phyloP scores from a whole-genome alignment of 2,797 vertebrate species.

The Otolemur crassicaudatus region DNA sequence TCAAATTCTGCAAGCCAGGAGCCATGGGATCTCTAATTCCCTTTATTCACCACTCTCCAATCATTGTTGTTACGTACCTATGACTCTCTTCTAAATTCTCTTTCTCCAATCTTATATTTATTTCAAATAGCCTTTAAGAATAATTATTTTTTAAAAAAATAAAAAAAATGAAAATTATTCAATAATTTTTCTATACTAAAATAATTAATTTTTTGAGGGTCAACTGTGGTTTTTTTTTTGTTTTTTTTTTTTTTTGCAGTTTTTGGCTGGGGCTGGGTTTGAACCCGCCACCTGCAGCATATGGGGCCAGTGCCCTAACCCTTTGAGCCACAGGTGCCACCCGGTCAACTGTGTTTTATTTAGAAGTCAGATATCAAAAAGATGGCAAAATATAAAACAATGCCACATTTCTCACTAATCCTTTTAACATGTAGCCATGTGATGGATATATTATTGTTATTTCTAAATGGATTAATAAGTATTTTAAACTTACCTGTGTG shows the following conservation, averaged over 20 bases:
- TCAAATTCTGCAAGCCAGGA: background rate
- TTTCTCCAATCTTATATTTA: background rate
- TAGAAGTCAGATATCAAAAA: background rate
- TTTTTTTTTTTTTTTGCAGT: no score
- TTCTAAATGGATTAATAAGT: background rate
- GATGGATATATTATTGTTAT: background rate
- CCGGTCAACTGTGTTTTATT: background rate
- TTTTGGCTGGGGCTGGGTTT: no score
- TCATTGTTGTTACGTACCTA: background rate
- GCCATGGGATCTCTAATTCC: background rate
- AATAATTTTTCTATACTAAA: background rate
- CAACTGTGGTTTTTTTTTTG: background rate
- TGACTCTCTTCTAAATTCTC: slow-evolving; percentile 48
- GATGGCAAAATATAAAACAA: background rate
- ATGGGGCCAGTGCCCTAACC: no score
- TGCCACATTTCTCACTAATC: background rate
- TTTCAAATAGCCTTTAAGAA: slow-evolving; percentile 13
- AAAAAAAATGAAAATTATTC: background rate
- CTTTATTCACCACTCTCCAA: background rate
- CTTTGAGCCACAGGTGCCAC: no score
- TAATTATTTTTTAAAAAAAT: background rate
- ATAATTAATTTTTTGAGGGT: background rate
- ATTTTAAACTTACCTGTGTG: background rate
- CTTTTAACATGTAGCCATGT: background rate
- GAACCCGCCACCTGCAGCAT: no score